Evolutionary conservation across 2,888 invertebrate species (phyloP).

Genomic region (Lepidocyrtoides sp.): DNA sequence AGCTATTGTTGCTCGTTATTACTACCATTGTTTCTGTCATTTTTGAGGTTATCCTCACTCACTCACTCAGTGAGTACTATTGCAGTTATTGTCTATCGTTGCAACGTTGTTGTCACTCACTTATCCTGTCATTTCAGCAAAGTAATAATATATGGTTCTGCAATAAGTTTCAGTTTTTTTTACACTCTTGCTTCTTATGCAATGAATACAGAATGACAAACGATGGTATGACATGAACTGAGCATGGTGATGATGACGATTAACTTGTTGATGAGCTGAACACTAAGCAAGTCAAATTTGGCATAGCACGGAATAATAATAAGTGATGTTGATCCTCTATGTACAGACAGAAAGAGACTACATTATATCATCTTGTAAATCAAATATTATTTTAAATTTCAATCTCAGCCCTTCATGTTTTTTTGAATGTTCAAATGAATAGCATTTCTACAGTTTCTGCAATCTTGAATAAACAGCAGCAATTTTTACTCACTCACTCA

Average conservation of each 20-base stretch:
- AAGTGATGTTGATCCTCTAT: neutral
- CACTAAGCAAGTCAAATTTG: constrained; percentile 24
- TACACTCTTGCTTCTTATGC: neutral
- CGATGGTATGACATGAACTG: constrained; percentile 53
- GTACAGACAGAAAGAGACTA: neutral
- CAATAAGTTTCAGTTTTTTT: constrained; percentile 3
- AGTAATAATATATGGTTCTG: neutral
- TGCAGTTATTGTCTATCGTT: neutral
- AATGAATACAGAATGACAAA: constrained; percentile 36
- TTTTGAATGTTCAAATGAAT: neutral
- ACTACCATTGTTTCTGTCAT: constrained; percentile 33
- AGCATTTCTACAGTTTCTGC: neutral
- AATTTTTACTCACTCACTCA: neutral
- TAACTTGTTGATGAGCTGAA: neutral
- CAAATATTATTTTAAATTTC: neutral
- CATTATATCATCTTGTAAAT: neutral
- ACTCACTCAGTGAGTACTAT: too few relatives aligned
- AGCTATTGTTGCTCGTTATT: constrained; percentile 8
- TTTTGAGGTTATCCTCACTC: constrained; percentile 37
- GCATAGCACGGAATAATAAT: neutral
- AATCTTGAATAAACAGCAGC: neutral
- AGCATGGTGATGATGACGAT: constrained; percentile 3
- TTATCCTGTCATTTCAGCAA: neutral
- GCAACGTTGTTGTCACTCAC: neutral
- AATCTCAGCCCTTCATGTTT: neutral